Conservation (phyloP, 2,888 invertebrate species). For the Monochamus alternatus region DNA sequence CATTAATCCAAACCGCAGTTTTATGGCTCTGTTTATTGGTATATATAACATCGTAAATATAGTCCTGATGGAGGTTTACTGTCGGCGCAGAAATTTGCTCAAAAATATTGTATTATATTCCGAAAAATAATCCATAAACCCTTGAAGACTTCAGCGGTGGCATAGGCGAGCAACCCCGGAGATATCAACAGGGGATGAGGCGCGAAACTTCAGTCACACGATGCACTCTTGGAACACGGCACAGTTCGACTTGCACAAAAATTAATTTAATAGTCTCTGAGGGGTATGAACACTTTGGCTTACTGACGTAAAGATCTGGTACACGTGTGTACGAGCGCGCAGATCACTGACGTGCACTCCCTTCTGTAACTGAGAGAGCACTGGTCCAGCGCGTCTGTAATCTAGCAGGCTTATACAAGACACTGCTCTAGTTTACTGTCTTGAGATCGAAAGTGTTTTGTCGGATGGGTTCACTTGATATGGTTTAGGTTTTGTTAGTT, state of each 20-base stretch:
- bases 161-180: constrained; percentile 49
- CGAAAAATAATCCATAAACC: constrained; percentile 13
- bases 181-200: constrained; percentile 22
- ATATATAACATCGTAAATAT: constrained; percentile 30
- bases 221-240: constrained; percentile 9
- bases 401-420: constrained; percentile 66
- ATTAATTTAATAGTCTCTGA: constrained; percentile 21
- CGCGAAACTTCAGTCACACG: constrained; percentile 36
- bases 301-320: constrained; percentile 41
- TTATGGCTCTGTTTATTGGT: constrained; percentile 38
- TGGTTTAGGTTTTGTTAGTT: constrained; percentile 65
- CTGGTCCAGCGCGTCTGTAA: constrained; percentile 65
- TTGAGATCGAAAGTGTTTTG: constrained; percentile 69
- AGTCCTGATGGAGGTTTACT: constrained; percentile 21
- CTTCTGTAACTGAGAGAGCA: constrained; percentile 64
- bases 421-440: constrained; percentile 67
- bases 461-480: constrained; percentile 67
- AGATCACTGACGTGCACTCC: constrained; percentile 61
- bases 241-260: constrained; percentile 10
- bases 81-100: not conserved
- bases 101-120: constrained; percentile 2
- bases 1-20: constrained; percentile 39
- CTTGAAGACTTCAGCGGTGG: constrained; percentile 47
- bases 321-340: constrained; percentile 57
- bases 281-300: constrained; percentile 21